Evolutionary conservation across 2,888 invertebrate species (phyloP).

Genomic region (Operophtera brumata): DNA sequence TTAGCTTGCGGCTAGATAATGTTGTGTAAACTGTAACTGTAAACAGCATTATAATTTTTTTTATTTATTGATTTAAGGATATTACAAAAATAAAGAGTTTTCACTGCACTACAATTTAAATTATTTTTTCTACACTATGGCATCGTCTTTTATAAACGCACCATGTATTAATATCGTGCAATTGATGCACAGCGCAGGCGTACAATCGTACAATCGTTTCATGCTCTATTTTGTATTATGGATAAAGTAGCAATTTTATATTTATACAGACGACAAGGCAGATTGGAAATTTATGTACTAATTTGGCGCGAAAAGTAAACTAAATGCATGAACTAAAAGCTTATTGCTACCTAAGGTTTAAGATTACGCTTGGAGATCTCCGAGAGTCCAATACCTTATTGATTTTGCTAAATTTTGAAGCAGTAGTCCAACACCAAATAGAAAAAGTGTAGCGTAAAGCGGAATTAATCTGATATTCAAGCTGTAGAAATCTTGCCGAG

Average conservation of each 20-base stretch:
- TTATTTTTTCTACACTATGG: slow-evolving; percentile 30
- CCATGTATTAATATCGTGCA: slow-evolving; percentile 40
- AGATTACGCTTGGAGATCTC: slow-evolving; percentile 6
- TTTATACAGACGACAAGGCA: slow-evolving; percentile 21
- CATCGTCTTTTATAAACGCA: slow-evolving; percentile 23
- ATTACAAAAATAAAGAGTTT: slow-evolving; percentile 47
- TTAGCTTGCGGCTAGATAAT: no score
- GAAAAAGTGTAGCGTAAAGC: slow-evolving; percentile 51
- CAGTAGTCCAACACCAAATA: slow-evolving; percentile 60
- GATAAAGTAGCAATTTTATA: slow-evolving; percentile 27
- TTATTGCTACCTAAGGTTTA: slow-evolving; percentile 14
- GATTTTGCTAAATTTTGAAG: slow-evolving; percentile 28
- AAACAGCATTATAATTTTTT: no score
- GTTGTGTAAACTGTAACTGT: no score
- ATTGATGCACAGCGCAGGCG: slow-evolving; percentile 42
- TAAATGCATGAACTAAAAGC: slow-evolving; percentile 23
- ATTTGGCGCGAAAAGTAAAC: slow-evolving; percentile 20
- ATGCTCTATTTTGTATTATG: slow-evolving; percentile 39
- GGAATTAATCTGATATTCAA: slow-evolving; percentile 35
- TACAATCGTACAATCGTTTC: slow-evolving; percentile 33
- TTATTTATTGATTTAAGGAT: no score
- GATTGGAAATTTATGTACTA: slow-evolving; percentile 10
- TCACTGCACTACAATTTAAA: slow-evolving; percentile 41
- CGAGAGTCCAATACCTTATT: slow-evolving; percentile 9
- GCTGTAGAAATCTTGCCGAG: slow-evolving; percentile 11